phyloP scores from a whole-genome alignment of 2,888 invertebrate genomes.

The Cantharis rufa region DNA sequence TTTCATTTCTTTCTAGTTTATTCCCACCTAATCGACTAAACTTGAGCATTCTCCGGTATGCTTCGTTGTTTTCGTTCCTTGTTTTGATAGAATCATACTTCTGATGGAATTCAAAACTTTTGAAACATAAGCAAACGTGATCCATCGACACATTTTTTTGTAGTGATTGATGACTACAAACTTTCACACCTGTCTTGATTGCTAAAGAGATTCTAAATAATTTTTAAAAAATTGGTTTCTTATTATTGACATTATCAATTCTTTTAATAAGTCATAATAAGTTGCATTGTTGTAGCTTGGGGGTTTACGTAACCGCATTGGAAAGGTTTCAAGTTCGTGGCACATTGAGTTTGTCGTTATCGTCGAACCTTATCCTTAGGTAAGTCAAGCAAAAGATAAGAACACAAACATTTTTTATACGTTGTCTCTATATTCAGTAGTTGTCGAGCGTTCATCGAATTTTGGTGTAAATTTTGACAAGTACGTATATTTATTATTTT shows the following conservation, averaged over 20 bases:
- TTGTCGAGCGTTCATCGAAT: background rate
- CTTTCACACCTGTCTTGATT: background rate
- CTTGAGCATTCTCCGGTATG: background rate
- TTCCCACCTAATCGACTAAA: background rate
- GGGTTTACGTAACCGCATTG: background rate
- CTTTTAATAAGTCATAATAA: background rate
- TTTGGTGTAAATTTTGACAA: constrained; percentile 7
- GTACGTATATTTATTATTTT: background rate
- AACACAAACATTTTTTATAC: background rate
- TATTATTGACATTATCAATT: background rate
- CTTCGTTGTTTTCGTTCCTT: background rate
- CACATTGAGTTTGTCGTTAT: background rate
- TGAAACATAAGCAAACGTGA: too few relatives aligned
- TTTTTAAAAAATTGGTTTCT: background rate
- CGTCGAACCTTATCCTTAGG: background rate
- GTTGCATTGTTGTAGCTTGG: background rate
- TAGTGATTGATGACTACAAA: background rate
- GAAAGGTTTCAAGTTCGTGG: background rate
- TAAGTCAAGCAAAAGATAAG: background rate
- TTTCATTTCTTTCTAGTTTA: too few relatives aligned
- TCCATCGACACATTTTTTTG: background rate
- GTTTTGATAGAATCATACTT: background rate
- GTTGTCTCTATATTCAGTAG: background rate
- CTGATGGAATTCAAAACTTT: too few relatives aligned
- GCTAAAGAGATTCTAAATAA: too few relatives aligned